Evolutionary conservation across 2,888 invertebrate genomes (phyloP).

Genomic region (Smittia sp.): DNA sequence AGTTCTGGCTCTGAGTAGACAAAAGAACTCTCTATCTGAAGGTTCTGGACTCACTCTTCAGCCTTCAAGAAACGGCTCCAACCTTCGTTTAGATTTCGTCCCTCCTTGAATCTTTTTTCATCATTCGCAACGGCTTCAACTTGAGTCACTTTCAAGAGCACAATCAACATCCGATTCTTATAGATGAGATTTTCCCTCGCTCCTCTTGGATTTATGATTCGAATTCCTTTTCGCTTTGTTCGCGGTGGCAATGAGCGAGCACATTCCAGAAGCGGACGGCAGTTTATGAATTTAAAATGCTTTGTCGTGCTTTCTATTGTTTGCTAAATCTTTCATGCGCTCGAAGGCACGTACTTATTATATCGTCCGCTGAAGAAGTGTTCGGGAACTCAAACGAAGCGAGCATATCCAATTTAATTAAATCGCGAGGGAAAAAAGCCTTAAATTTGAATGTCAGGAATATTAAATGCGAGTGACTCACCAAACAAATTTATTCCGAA

Average conservation of each 20-base stretch:
- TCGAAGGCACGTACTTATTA: neutral
- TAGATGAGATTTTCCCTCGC: neutral
- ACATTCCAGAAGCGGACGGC: constrained; percentile 2
- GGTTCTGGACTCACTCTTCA: too few species aligned
- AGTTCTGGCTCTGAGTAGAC: too few species aligned
- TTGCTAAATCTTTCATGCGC: neutral
- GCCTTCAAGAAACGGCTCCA: too few species aligned
- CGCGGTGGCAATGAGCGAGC: neutral
- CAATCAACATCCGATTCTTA: neutral
- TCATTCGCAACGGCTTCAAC: neutral
- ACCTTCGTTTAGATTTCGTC: too few species aligned
- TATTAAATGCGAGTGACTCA: too few species aligned
- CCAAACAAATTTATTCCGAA: too few species aligned
- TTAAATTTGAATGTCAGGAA: too few species aligned
- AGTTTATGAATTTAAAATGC: neutral
- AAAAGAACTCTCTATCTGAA: too few species aligned
- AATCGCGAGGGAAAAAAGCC: too few species aligned
- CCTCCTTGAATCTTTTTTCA: neutral
- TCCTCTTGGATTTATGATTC: neutral
- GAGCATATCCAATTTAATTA: neutral
- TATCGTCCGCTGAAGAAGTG: neutral
- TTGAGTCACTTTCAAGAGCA: neutral
- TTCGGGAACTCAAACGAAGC: neutral
- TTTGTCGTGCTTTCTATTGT: neutral
- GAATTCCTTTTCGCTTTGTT: neutral